Evolutionary conservation across 1,140 invertebrate species (phyloP).

Genomic region (Gonioctena quinquepunctata): DNA sequence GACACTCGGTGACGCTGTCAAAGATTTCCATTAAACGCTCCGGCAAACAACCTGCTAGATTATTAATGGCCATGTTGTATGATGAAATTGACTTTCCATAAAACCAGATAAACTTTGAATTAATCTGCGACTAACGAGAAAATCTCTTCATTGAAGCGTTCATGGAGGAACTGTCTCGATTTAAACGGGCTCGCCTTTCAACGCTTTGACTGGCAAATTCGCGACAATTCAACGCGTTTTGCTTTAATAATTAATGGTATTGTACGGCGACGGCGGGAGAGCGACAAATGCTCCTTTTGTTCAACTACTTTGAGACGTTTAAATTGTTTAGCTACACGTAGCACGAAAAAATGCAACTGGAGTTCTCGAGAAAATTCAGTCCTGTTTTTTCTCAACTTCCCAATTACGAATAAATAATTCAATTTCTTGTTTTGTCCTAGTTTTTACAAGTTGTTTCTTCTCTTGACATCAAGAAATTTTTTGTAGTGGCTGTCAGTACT

Average conservation of each 20-base stretch:
- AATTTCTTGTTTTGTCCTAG: too few species aligned
- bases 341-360: neutral
- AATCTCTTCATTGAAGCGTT: constrained; percentile 23
- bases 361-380: neutral
- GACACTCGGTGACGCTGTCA: constrained; percentile 26
- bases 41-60: constrained; percentile 35
- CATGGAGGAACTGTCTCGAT: constrained; percentile 9
- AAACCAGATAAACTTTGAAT: constrained; percentile 29
- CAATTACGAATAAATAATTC: too few species aligned
- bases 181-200: constrained; percentile 2
- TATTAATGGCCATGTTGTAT: constrained; percentile 38
- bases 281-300: constrained; percentile 8
- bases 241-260: constrained; percentile 12
- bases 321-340: neutral
- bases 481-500: too few species aligned
- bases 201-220: constrained; percentile 7
- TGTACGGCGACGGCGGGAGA: neutral
- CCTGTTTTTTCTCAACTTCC: too few species aligned
- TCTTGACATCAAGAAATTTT: too few species aligned
- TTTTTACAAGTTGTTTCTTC: too few species aligned
- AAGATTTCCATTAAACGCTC: constrained; percentile 40
- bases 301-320: neutral
- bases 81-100: constrained; percentile 38
- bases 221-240: neutral
- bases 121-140: constrained; percentile 22